Evolutionary conservation across 1,140 invertebrate genomes (phyloP).

Genomic region (Oncopodura yosiiana): DNA sequence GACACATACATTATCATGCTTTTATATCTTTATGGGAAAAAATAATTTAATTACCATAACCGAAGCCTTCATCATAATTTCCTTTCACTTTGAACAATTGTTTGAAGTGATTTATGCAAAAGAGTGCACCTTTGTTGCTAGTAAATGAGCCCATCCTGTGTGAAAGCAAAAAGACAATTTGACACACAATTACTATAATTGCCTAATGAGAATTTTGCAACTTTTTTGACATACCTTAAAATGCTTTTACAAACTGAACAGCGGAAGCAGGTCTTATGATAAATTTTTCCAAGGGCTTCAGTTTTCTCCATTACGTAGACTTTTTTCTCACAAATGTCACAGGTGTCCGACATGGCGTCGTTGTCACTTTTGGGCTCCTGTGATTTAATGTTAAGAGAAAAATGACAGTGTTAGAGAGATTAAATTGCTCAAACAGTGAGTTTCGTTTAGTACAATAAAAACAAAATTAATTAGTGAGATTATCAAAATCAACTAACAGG

Average conservation of each 20-base stretch:
- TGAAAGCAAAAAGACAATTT: slow-evolving; percentile 29
- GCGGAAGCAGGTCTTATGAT: slow-evolving; percentile 69
- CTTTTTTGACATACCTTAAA: slow-evolving; percentile 66
- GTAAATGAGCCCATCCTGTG: slow-evolving; percentile 66
- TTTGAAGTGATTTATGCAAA: slow-evolving; percentile 70
- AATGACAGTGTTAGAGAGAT: no score
- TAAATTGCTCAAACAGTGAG: no score
- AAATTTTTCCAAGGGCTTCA: slow-evolving; percentile 61
- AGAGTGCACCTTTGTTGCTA: slow-evolving; percentile 61
- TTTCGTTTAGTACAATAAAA: no score
- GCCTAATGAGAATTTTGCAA: no score
- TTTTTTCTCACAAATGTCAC: slow-evolving; percentile 59
- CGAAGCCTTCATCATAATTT: slow-evolving; percentile 71
- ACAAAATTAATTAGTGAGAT: no score
- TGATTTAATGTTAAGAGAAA: no score
- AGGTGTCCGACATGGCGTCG: slow-evolving; percentile 47
- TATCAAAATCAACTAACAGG: no score
- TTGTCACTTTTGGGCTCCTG: no score
- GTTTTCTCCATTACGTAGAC: slow-evolving; percentile 73
- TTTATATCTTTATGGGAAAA: no score
- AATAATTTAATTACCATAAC: no score
- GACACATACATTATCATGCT: no score
- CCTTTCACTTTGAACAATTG: slow-evolving; percentile 73
- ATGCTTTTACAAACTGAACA: slow-evolving; percentile 66
- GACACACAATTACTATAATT: not conserved